Percentiles rank a stretch among this genome's conserved stretches.
phyloP scores from a whole-genome alignment of 1,140 invertebrate species.

The Gryon sp. region DNA sequence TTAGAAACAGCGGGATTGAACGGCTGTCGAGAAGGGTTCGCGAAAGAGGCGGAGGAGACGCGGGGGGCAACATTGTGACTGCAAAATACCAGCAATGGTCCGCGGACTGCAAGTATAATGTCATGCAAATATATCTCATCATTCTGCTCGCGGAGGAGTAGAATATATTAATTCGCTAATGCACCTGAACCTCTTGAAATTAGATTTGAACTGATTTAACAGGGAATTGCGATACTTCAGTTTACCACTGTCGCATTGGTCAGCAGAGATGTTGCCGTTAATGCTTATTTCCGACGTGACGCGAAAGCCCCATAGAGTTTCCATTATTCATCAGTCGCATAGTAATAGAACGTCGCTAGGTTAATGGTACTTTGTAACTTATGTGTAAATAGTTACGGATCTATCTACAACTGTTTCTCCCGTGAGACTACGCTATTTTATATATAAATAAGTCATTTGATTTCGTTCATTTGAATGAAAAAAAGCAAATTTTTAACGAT shows the following conservation, averaged over 20 bases:
- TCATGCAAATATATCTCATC: conserved; percentile 74
- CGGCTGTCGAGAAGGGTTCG: conserved; percentile 56
- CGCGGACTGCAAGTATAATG: conserved; percentile 70
- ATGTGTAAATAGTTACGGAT: conserved; percentile 36
- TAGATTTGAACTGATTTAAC: conserved; percentile 74
- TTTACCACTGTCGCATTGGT: conserved; percentile 48
- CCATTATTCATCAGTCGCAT: conserved; percentile 58
- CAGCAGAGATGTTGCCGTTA: conserved; percentile 51
- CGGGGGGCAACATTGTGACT: conserved; percentile 6
- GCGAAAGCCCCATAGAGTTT: conserved; percentile 46
- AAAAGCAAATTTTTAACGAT: too few species aligned
- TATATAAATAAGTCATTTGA: too few species aligned
- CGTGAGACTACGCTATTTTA: too few species aligned
- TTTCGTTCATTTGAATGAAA: too few species aligned
- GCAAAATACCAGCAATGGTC: conserved; percentile 13
- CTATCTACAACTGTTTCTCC: conserved; percentile 18
- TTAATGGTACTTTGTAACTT: conserved; percentile 57
- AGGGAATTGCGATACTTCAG: conserved; percentile 72
- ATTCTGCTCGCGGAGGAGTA: conserved; percentile 70
- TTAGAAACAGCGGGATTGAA: conserved; percentile 71
- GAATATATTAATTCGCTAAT: conserved; percentile 76
- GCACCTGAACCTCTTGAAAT: conserved; percentile 74
- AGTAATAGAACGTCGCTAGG: conserved; percentile 55
- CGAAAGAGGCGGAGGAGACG: conserved; percentile 19
- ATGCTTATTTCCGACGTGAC: conserved; percentile 58